These are phyloP conservation scores for Pholis gunnellus DNA, from an alignment of 2,113 vertebrate species.

Conservation along the genomic window DNA sequence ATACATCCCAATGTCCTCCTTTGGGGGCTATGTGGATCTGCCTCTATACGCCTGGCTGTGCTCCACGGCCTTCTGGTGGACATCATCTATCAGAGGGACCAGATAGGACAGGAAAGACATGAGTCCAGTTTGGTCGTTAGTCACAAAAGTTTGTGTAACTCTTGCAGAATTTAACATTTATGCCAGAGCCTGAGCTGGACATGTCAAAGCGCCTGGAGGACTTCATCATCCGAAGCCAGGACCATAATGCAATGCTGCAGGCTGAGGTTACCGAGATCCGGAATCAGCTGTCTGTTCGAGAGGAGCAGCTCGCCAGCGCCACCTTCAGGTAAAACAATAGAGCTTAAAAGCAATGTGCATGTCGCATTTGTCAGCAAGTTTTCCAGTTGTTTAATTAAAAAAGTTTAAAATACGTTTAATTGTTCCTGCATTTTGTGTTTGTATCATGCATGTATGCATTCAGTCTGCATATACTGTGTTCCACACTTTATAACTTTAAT, in stretches of 20 bases:
- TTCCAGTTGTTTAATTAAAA: neutral
- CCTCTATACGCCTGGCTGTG: constrained; percentile 91
- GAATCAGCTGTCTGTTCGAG: constrained; percentile 77
- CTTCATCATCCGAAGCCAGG: constrained; percentile 83
- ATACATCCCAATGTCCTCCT: constrained; percentile 81
- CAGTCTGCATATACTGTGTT: neutral
- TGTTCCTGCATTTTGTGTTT: neutral
- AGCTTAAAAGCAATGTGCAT: neutral
- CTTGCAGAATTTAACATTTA: neutral
- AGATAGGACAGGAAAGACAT: constrained; percentile 79
- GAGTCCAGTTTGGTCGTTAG: neutral
- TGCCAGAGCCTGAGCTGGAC: constrained; percentile 83
- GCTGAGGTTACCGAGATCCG: constrained; percentile 82
- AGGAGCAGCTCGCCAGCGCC: constrained; percentile 84
- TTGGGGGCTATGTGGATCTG: constrained; percentile 90
- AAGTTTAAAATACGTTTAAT: neutral
- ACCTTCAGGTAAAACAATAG: constrained; percentile 79
- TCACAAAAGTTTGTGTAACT: neutral
- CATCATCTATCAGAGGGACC: constrained; percentile 87
- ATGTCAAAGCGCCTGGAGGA: constrained; percentile 86
- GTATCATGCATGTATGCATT: neutral
- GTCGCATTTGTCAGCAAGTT: neutral
- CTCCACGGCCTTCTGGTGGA: constrained; percentile 92
- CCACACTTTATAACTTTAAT: neutral
- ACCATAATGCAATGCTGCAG: constrained; percentile 82